phyloP scores from a whole-genome alignment of 2,113 vertebrate genomes.

The Phainopepla nitens region DNA sequence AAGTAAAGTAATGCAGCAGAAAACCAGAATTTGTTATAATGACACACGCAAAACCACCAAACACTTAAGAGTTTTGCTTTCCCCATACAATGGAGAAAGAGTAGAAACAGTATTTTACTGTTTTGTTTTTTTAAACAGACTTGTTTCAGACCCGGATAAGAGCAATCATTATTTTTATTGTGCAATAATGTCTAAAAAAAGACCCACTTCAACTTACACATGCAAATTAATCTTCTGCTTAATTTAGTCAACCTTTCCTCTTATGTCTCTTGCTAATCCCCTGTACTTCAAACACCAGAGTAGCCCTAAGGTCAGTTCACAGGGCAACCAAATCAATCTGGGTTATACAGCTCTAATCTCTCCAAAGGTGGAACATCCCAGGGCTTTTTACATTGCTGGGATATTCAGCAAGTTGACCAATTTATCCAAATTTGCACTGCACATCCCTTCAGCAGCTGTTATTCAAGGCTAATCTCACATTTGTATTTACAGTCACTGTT shows the following conservation, averaged over 20 bases:
- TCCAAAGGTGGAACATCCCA: neutral
- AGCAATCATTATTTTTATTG: neutral
- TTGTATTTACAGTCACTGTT: neutral
- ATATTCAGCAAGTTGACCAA: neutral
- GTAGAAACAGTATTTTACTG: neutral
- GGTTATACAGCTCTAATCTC: neutral
- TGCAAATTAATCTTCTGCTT: neutral
- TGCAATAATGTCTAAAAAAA: neutral
- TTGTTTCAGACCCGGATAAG: neutral
- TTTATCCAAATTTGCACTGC: neutral
- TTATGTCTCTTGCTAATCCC: neutral
- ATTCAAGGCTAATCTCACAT: neutral
- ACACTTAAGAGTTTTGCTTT: neutral
- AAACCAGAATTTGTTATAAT: neutral
- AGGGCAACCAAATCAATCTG: neutral
- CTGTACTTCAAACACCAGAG: neutral
- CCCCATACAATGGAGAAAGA: neutral
- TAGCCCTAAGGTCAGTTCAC: neutral
- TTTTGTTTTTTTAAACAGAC: neutral
- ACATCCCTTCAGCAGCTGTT: neutral
- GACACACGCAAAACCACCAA: neutral
- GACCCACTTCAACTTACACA: neutral
- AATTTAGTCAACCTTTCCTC: neutral
- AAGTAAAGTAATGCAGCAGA: slow-evolving; percentile 1
- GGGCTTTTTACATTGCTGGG: neutral